Evolutionary conservation across 2,888 invertebrate genomes (phyloP), one percentile per base, ranked within the genome.

Genomic region (Crioceris asparagi): DNA sequence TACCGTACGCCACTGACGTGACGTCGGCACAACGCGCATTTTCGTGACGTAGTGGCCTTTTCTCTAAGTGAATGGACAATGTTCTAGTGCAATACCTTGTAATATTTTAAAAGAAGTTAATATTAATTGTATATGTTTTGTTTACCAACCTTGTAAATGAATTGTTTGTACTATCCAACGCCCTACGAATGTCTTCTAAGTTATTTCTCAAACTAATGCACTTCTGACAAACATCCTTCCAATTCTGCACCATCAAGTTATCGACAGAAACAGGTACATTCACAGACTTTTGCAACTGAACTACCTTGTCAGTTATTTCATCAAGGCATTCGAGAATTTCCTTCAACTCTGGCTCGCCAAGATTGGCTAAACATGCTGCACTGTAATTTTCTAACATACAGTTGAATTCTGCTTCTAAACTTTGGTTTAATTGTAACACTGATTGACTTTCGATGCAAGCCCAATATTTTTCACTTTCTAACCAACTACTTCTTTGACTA

Each of bases 381-480:
- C 70, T 70, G 64, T 72, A 74, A 53, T 72, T 71, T 16, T 46
- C 42, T 8, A 46, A 72, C 52, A 79, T 70, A 64, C 73, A 77
- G 50, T 71, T 69, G 64, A 77, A 79, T 67, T 79, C 79, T 46
- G 75, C 75, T 59, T 77, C 75, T 54, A 72, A 65, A 48, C 71
- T 65, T 53, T 74, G 71, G 54, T 55, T 55, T 39, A 59, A 50
- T 62, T 75, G 55, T 46, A 59, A 52, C 38, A 55, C 44, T 29
- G 56, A 53, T 39, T 56, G 71, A 52, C 67, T 67, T 48, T 71
- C 71, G 53, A 73, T 61, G 57, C 67, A 66, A 36, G 59, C 54
- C 49, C 56, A 57, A 38, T 54, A 54, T 36, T 56, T 56, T 43
- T 62, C 62, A 38, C 52, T 57, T 40, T 60, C 55, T 29, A 60